Base-by-base conservation (phyloP, 92 coral and sea anemone species). In the Actinostola sp. region DNA sequence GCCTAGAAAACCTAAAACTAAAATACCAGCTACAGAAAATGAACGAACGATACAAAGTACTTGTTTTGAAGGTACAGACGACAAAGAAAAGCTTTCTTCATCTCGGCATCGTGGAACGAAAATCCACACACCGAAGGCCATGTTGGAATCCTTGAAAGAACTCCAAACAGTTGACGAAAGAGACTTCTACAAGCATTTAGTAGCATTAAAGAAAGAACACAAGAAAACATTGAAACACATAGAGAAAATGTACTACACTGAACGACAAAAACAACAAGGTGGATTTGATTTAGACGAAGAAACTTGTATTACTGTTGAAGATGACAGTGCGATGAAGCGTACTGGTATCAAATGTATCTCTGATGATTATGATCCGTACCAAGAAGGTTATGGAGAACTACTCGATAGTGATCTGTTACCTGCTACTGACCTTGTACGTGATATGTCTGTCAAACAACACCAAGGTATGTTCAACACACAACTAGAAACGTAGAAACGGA, bases 1-100 rank as follows among this genome's bases (percentile, higher is more conserved):
- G 21, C 98, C 98, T 19, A 77, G 98, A 74, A 87, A 86, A 67
- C 96, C 97, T 11, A 83, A 85, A 74, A 91, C 93, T 57, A 78
- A 86, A 68, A 67, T 80, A 53, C 98, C 98, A 23, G 92, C 97
- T 16, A 88, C 95, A 42, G 85, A 73, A 73, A 77, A 88, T 66
- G 97, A 94, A 75, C 78, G 91, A 25, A 29, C 45, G 41, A 61
- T 73, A 53, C 63, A 51, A 31, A 66, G 83, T 23, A 67, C 68
- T 69, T 75, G 73, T 64, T 48, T 64, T 11, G 95, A 91, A 27
- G 79, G n/a, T 46, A 59, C 45, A 43, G 85, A 80, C 26, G 80
- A 59, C 34, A 75, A 61, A 32, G 66, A 56, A 32, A 80, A 63
- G 44, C 74, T 39, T n/a, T 33, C 32, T 33, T 58, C 69, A 31